Evolutionary conservation across 2,888 invertebrate species (phyloP).

Genomic region (Masnerella sp.): DNA sequence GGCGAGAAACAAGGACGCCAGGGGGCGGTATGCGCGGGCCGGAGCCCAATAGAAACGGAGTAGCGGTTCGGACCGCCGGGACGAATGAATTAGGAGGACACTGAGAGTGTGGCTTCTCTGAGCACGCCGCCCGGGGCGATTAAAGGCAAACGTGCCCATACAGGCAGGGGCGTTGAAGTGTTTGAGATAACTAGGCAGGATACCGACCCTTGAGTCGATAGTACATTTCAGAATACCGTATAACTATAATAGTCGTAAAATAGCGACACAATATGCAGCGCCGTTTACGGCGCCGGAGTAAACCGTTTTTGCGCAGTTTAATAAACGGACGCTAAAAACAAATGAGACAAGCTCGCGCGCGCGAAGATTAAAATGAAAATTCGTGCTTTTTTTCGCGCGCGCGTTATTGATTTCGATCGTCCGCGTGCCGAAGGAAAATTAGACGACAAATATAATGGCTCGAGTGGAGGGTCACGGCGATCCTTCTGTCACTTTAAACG

Average conservation of each 20-base stretch:
- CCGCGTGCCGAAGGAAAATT: constrained; percentile 16
- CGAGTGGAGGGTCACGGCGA: constrained; percentile 35
- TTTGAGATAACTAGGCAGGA: constrained; percentile 49
- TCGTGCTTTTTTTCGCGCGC: constrained; percentile 13
- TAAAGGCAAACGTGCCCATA: constrained; percentile 57
- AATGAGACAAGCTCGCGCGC: constrained; percentile 31
- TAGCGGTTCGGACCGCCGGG: constrained; percentile 58
- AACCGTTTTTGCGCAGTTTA: constrained; percentile 47
- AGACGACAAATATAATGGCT: constrained; percentile 41
- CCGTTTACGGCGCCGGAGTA: constrained; percentile 50
- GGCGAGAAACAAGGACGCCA: no score
- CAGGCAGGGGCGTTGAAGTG: constrained; percentile 49
- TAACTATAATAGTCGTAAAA: constrained; percentile 56
- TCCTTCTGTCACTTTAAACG: constrained; percentile 49
- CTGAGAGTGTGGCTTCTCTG: constrained; percentile 59
- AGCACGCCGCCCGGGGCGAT: constrained; percentile 56
- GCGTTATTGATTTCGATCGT: not conserved
- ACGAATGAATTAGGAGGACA: constrained; percentile 61
- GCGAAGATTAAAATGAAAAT: constrained; percentile 33
- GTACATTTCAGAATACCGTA: constrained; percentile 54
- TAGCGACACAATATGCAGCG: constrained; percentile 50
- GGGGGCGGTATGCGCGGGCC: constrained; percentile 52
- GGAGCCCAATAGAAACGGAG: constrained; percentile 62
- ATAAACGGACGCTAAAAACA: constrained; percentile 43
- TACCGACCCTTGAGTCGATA: constrained; percentile 53